A percentile compares a stretch with the other conserved stretches of the same genome.
These are phyloP conservation scores for Podarcis cretensis DNA, from an alignment of 2,113 vertebrate species.

Conservation along the genomic window DNA sequence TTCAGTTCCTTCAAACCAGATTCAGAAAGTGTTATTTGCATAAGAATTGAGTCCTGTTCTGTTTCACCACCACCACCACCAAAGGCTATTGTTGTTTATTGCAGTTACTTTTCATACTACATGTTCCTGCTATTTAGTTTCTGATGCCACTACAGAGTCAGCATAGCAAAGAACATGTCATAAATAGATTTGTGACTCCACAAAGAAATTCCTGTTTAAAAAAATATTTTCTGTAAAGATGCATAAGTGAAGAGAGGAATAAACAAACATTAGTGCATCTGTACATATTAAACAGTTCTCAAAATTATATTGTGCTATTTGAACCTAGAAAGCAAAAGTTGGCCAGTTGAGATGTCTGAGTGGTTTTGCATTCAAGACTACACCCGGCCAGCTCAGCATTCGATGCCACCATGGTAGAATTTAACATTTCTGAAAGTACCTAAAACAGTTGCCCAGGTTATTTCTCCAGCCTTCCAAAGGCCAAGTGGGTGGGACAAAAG, in stretches of 20 bases:
- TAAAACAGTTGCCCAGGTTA: neutral
- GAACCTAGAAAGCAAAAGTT: neutral
- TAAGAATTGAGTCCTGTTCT: constrained; percentile 40
- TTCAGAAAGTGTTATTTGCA: constrained; percentile 8
- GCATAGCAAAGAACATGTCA: constrained; percentile 41
- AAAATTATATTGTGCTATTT: neutral
- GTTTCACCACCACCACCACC: constrained; percentile 21
- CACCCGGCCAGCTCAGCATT: neutral
- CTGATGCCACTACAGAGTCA: constrained; percentile 54
- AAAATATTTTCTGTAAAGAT: neutral
- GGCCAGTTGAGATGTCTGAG: neutral
- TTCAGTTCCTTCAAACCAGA: constrained; percentile 27
- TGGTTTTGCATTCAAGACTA: neutral
- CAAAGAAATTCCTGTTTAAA: neutral
- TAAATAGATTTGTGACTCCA: constrained; percentile 50
- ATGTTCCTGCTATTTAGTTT: constrained; percentile 47
- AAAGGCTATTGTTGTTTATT: neutral
- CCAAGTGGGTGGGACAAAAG: no score
- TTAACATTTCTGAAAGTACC: neutral
- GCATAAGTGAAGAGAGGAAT: no score
- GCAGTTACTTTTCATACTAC: constrained; percentile 49
- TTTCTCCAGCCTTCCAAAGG: neutral
- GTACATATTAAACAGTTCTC: neutral
- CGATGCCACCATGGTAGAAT: neutral
- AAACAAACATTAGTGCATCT: neutral